Evolutionary conservation across 2,888 invertebrate species (phyloP), one percentile per base, ranked within the genome.

Genomic region (Rotaria socialis): DNA sequence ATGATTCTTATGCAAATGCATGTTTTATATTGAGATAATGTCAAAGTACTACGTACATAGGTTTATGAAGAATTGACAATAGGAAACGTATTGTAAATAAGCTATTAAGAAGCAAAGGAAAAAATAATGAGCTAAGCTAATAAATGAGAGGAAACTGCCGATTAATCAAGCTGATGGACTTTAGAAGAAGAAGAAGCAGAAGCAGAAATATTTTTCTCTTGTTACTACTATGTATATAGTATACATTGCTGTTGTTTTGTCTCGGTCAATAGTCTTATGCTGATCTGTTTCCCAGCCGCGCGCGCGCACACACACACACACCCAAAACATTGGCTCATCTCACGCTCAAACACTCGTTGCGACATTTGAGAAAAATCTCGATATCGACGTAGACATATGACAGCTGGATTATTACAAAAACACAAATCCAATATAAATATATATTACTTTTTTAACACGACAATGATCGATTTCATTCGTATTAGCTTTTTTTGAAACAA

Each of bases 121-220:
- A 14, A 41, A 35, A 35, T 16, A 35, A 67, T 27, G 27, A 67
- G 35, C 1, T 35, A 6, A 35, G 67, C 67, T 35, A 67, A 67
- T 67, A 67, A 67, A 67, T 35, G 67, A 35, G 35, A 67, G 67
- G 67, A 67, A 67, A 67, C 67, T 67, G 67, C 35, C 67, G 67
- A 67, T 67, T 67, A 67, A 67, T 67, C 67, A 67, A 35, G 35
- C 16, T 35, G 67, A 67, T 67, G 67, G 67, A 67, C 35, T 67
- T 35, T 1, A 35, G 4, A 24, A 67, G 14, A 67, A 35, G 35
- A 4, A 35, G 4, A 24, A 67, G 14, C 35, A 35, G 35, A 4
- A 4, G 16, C 35, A 35, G 35, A 4, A 4, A 5, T 67, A 3
- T 27, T 27, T 35, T 67, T 67, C 19, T 67, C 35, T 27, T 19